Evolutionary conservation across 2,113 vertebrate species (phyloP).

Genomic region (Calonectris borealis): DNA sequence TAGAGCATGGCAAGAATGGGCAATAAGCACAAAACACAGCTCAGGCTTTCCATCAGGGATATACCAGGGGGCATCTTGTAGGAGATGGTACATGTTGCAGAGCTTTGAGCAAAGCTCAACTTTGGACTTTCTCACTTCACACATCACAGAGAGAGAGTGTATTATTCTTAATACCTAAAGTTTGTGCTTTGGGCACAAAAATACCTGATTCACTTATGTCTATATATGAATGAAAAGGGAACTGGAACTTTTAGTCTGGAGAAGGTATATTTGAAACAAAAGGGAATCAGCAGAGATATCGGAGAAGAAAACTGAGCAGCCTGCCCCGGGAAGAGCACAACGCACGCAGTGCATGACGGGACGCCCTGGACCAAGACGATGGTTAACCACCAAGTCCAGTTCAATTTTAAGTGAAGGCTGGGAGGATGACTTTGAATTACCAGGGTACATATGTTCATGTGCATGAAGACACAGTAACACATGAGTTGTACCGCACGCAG

Average conservation of each 20-base stretch:
- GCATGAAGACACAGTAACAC: too few species aligned
- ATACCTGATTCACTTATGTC: neutral
- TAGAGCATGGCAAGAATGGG: neutral
- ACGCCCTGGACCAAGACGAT: neutral
- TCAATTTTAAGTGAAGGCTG: neutral
- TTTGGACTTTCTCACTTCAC: neutral
- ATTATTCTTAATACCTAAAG: neutral
- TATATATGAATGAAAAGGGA: neutral
- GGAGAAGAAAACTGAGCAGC: neutral
- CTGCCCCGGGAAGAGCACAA: neutral
- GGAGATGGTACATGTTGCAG: neutral
- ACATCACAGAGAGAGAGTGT: neutral
- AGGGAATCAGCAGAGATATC: neutral
- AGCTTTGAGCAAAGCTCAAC: neutral
- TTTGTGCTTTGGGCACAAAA: neutral
- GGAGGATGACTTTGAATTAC: neutral
- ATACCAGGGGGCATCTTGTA: neutral
- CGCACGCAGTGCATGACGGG: accelerated
- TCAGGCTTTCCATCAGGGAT: neutral
- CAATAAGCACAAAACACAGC: neutral
- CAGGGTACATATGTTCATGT: accelerated
- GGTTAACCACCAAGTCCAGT: neutral
- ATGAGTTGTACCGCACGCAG: neutral
- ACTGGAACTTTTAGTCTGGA: neutral
- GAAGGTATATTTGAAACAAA: neutral